These are phyloP conservation scores for Enteromius radiatus DNA, from an alignment of 2,797 vertebrate species.

Conservation along the genomic window DNA sequence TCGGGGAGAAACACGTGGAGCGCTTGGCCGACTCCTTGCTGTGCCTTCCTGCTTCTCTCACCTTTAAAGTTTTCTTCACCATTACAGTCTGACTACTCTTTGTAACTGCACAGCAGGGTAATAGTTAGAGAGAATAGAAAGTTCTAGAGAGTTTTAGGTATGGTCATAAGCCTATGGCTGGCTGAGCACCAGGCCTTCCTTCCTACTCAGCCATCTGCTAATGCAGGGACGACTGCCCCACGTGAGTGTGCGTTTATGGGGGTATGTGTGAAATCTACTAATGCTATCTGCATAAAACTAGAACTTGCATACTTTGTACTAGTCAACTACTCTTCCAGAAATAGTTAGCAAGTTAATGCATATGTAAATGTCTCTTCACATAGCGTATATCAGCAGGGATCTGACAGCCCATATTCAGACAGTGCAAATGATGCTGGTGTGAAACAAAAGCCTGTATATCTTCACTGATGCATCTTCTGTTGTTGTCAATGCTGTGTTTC, in stretches of 20 bases:
- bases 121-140: constrained; percentile 9
- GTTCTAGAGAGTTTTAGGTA: constrained; percentile 64
- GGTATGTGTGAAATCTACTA: constrained; percentile 1
- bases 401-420: background rate
- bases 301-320: background rate
- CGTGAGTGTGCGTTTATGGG: constrained; percentile 23
- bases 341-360: background rate
- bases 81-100: constrained; percentile 21
- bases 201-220: constrained; percentile 61
- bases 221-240: constrained; percentile 45
- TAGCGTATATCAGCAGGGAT: background rate
- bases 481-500: background rate
- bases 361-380: background rate
- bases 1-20: background rate
- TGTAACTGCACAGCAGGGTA: constrained; percentile 9
- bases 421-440: background rate
- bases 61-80: constrained; percentile 29
- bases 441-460: background rate
- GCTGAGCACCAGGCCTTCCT: constrained; percentile 59
- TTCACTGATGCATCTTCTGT: background rate
- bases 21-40: constrained; percentile 19
- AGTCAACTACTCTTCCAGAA: background rate
- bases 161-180: constrained; percentile 54
- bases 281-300: background rate
- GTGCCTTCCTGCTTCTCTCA: constrained; percentile 21